Percentiles rank a stretch among this genome's conserved stretches.
Conservation (phyloP, 2,888 invertebrate species). For the Cataglyphis albicans region DNA sequence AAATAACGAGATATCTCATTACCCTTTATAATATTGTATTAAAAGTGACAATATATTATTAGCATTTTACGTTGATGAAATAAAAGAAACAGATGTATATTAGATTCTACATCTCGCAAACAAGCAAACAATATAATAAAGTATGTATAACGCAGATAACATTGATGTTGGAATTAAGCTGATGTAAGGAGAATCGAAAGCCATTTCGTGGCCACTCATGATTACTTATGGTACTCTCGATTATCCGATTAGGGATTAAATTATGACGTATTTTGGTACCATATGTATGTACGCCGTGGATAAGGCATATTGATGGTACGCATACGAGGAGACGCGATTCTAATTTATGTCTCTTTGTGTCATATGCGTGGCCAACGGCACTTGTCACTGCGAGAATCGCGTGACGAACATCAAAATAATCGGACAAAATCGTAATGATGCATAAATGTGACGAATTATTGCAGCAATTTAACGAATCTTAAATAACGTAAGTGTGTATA, state of each 20-base stretch:
- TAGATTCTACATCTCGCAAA: neutral
- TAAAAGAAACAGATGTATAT: constrained; percentile 19
- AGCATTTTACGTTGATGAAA: neutral
- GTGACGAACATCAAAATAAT: constrained; percentile 18
- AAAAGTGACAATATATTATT: neutral
- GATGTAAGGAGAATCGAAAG: constrained; percentile 64
- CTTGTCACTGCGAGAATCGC: constrained; percentile 4
- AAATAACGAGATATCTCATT: constrained; percentile 49
- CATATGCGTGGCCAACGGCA: constrained; percentile 29
- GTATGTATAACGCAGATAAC: constrained; percentile 40
- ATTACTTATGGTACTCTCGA: constrained; percentile 67
- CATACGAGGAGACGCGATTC: constrained; percentile 60
- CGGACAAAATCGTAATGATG: constrained; percentile 4
- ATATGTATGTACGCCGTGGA: constrained; percentile 66
- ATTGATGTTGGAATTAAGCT: constrained; percentile 40
- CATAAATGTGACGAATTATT: neutral
- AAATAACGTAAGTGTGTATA: neutral
- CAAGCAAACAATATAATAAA: neutral
- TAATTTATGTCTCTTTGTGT: constrained; percentile 70
- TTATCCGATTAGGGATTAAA: constrained; percentile 72
- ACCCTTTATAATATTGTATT: constrained; percentile 22
- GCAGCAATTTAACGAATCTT: neutral
- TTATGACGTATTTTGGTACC: constrained; percentile 71
- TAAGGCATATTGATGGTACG: constrained; percentile 69
- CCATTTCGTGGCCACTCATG: constrained; percentile 67